Base-by-base conservation (phyloP, 2,888 invertebrate species). In the Pammene aurita region DNA sequence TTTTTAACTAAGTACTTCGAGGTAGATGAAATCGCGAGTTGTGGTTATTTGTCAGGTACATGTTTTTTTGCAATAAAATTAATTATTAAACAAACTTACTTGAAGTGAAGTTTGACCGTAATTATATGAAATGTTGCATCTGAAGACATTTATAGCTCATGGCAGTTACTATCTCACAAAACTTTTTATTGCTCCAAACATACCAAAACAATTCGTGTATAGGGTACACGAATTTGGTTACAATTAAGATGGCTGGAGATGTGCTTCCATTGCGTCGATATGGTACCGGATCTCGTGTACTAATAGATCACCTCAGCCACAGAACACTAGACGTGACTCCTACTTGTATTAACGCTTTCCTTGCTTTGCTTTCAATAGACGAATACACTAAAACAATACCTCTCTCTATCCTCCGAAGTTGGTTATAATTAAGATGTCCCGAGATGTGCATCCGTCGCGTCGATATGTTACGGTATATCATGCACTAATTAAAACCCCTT, bases 401-500 rank as follows among this genome's bases (percentile, higher is more conserved):
- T 13, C 34, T 11, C 41, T 1, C 41, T n/a, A 38, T 6, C 42
- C 11, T 9, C 18, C 18, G 16, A 38, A 42, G 14, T 2, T 50
- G 7, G 14, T 41, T 42, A 66, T 57, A 57, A 50, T 48, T n/a
- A 57, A 66, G 41, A 50, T 14, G 38, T 48, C 14, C 46, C 35
- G 48, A 65, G 46, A 35, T n/a, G 54, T n/a, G 55, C 56, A 42
- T 52, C 48, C 56, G 50, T 63, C 62, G 42, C 63, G 41, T 56
- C 56, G 63, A 63, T 57, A 57, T 16, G 48, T 62, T 9, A 7
- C 13, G 62, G 18, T 50, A 11, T 63, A 57, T 44, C 56, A 52
- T 67, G 56, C 62, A 62, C 57, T 63, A 67, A 67, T 67, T 63
- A 67, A 67, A 57, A 42, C 10, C 13, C 16, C 34, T 1, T n/a